phyloP scores from a whole-genome alignment of 2,888 invertebrate genomes.

The Pherbina coryleti region DNA sequence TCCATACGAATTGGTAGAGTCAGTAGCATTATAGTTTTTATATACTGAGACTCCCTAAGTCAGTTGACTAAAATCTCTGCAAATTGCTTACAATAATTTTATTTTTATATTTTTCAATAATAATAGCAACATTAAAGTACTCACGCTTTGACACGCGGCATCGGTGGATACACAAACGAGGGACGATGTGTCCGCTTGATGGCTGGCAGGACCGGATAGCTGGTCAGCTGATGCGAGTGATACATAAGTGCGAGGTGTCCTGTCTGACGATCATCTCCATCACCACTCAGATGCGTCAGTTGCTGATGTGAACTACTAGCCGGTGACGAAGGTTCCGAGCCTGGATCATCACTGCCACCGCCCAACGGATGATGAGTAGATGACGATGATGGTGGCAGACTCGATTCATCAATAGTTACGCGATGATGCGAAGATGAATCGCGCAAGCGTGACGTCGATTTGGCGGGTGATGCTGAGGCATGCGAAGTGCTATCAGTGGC shows the following conservation, averaged over 20 bases:
- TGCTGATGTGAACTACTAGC: conserved; percentile 60
- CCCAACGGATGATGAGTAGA: conserved; percentile 58
- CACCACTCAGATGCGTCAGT: conserved; percentile 51
- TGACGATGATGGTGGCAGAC: conserved; percentile 62
- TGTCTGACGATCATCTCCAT: conserved; percentile 54
- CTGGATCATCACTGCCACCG: conserved; percentile 58
- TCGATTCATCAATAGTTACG: conserved; percentile 69
- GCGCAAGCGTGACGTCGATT: conserved; percentile 61
- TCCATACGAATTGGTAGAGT: too few relatives aligned
- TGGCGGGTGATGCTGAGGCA: conserved; percentile 74
- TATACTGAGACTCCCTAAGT: too few relatives aligned
- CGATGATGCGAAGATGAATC: conserved; percentile 66
- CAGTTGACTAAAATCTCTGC: too few relatives aligned
- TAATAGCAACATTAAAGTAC: conserved; percentile 48
- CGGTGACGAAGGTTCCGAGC: conserved; percentile 62
- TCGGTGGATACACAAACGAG: conserved; percentile 66
- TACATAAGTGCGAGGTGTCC: conserved; percentile 68
- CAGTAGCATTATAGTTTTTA: too few relatives aligned
- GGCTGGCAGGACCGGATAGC: conserved; percentile 67
- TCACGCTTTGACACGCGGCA: conserved; percentile 69
- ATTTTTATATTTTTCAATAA: neutral
- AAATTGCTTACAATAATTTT: too few relatives aligned
- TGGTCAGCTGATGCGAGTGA: conserved; percentile 68
- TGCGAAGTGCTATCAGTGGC: conserved; percentile 82
- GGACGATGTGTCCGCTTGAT: conserved; percentile 67